Conservation (phyloP, 2,888 invertebrate species). For the Trachelus troglodyta region DNA sequence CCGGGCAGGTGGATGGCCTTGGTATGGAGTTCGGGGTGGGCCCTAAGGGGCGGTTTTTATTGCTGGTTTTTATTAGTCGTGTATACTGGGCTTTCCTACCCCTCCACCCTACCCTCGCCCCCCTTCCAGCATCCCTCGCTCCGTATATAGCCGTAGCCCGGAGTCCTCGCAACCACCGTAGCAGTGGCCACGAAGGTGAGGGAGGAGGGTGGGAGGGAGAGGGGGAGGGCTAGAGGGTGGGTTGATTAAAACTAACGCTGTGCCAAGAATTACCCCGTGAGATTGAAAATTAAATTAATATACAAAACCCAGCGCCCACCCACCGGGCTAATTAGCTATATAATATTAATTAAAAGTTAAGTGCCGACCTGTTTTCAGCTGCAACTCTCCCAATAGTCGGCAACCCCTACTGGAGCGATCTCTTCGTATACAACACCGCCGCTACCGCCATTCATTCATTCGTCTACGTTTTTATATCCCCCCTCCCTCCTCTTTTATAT, state of each 20-base stretch:
- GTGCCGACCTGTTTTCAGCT: slow-evolving; percentile 54
- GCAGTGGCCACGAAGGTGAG: slow-evolving; percentile 8
- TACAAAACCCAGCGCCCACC: slow-evolving; percentile 56
- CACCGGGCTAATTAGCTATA: slow-evolving; percentile 64
- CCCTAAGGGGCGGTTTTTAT: slow-evolving; percentile 65
- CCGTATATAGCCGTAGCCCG: neutral
- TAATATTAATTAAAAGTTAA: slow-evolving; percentile 67
- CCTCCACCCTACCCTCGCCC: slow-evolving; percentile 29
- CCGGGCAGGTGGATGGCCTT: slow-evolving; percentile 59
- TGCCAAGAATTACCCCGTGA: slow-evolving; percentile 66
- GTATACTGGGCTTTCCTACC: slow-evolving; percentile 49
- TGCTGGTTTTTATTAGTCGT: slow-evolving; percentile 65
- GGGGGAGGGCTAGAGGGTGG: slow-evolving; percentile 36
- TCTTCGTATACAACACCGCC: neutral
- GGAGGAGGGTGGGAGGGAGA: slow-evolving; percentile 22
- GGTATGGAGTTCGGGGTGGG: slow-evolving; percentile 46
- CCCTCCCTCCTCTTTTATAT: neutral
- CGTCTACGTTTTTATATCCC: neutral
- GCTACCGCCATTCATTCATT: neutral
- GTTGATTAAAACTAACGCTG: slow-evolving; percentile 57
- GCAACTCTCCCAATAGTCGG: slow-evolving; percentile 22
- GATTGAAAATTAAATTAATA: slow-evolving; percentile 68
- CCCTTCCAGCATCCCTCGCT: slow-evolving; percentile 26
- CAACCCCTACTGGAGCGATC: neutral
- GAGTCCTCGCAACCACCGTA: neutral